These are phyloP conservation scores for Callionymus lyra DNA, from an alignment of 2,113 vertebrate species.

Conservation along the genomic window DNA sequence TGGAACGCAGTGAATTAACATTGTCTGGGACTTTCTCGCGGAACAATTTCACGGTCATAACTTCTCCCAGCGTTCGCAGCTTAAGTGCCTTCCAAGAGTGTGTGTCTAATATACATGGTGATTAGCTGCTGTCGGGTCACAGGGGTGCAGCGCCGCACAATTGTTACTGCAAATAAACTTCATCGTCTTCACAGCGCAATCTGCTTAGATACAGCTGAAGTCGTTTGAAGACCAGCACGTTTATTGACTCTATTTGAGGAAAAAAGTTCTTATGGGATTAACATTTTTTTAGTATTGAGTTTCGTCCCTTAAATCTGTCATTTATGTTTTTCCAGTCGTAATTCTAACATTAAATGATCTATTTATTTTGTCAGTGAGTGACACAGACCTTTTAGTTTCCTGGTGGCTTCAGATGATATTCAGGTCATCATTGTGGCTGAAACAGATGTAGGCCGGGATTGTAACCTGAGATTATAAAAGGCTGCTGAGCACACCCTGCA, in stretches of 20 bases:
- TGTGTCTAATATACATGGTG: slow-evolving; percentile 55
- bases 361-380: background rate
- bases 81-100: slow-evolving; percentile 46
- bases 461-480: slow-evolving; percentile 53
- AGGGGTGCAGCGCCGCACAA: slow-evolving; percentile 28
- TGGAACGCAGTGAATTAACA: slow-evolving; percentile 14
- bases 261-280: slow-evolving; percentile 17
- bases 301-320: background rate
- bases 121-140: slow-evolving; percentile 51
- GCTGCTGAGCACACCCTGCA: slow-evolving; percentile 23
- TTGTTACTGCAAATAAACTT: slow-evolving; percentile 48
- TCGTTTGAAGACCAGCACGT: slow-evolving; percentile 29
- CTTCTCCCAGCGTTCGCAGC: slow-evolving; percentile 31
- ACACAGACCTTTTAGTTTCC: slow-evolving; percentile 21
- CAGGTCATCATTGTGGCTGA: slow-evolving; percentile 42
- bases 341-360: slow-evolving; percentile 2
- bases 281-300: slow-evolving; percentile 19
- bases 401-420: slow-evolving; percentile 46
- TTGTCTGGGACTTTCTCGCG: slow-evolving; percentile 34
- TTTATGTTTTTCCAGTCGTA: slow-evolving; percentile 15
- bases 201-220: slow-evolving; percentile 32
- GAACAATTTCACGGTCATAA: slow-evolving; percentile 54
- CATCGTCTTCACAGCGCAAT: slow-evolving; percentile 33
- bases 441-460: slow-evolving; percentile 46
- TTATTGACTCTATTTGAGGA: slow-evolving; percentile 12